These are phyloP conservation scores for Leucophenga varia DNA, from an alignment of 1,140 invertebrate genomes.

Conservation along the genomic window DNA sequence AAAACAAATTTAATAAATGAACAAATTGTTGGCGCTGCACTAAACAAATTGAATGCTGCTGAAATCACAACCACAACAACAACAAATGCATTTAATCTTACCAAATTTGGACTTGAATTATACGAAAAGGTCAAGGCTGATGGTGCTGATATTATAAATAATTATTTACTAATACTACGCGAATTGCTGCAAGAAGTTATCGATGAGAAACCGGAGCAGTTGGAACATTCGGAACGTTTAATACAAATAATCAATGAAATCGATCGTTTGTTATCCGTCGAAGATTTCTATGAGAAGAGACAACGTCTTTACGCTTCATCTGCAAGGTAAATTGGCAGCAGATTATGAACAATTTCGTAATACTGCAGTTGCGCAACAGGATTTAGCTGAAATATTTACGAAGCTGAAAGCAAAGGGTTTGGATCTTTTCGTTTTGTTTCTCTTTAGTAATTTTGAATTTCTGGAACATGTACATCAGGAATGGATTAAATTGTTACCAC, in stretches of 20 bases:
- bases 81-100: slow-evolving; percentile 17
- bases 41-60: slow-evolving; percentile 31
- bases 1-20: slow-evolving; percentile 22
- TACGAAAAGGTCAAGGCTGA: slow-evolving; percentile 35
- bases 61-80: neutral
- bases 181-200: slow-evolving; percentile 37
- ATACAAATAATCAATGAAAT: slow-evolving; percentile 20
- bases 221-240: slow-evolving; percentile 12
- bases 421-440: slow-evolving; percentile 42
- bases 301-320: slow-evolving; percentile 36
- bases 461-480: slow-evolving; percentile 37
- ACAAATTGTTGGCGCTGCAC: slow-evolving; percentile 23
- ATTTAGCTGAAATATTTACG: slow-evolving; percentile 27
- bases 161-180: slow-evolving; percentile 37
- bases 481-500: slow-evolving; percentile 32
- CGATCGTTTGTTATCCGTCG: slow-evolving; percentile 27
- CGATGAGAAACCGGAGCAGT: slow-evolving; percentile 26
- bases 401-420: slow-evolving; percentile 37
- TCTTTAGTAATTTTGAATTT: slow-evolving; percentile 50
- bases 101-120: slow-evolving; percentile 30
- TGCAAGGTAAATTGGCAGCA: slow-evolving; percentile 23
- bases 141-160: slow-evolving; percentile 41
- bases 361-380: slow-evolving; percentile 14
- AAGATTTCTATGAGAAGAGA: slow-evolving; percentile 44
- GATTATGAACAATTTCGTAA: slow-evolving; percentile 27